Evolutionary conservation across 1,140 invertebrate genomes (phyloP), one percentile per base, ranked within the genome.

Genomic region (Agrypnia vestita): DNA sequence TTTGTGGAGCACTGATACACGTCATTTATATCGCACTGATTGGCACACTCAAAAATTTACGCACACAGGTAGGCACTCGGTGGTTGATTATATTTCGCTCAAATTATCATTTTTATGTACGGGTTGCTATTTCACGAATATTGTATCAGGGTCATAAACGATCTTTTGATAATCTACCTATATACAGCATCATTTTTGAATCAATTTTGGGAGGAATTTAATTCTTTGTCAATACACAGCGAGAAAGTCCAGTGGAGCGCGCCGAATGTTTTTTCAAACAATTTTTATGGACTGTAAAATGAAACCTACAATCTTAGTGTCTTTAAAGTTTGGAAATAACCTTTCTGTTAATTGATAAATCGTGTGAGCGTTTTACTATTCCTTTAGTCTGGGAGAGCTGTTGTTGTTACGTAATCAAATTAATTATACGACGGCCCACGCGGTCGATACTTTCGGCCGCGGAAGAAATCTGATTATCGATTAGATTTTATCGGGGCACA

Each of bases 261-360:
- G 64, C 64, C 61, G 46, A 13, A 53, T 3, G 3, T 59, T 64
- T 64, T 64, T 64, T 71, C n/a, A 15, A 49, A 71, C 12, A 71
- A 71, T 35, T 53, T 55, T 53, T 35, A 73, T 73, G 21, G 69
- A 49, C 51, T 73, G 69, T 53, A 53, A 73, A 72, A 73, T 25
- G 69, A 73, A 73, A 73, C 69, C 69, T 73, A 35, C 69, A 73
- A 73, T 73, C 51, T 73, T 73, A 19, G 15, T 55, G 11, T 12
- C 19, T 73, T 73, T 51, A 55, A 13, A 35, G 53, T 73, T 35
- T 73, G 19, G 49, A 73, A 53, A 55, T 73, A 73, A 73, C 69
- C 69, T 73, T 73, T 73, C 69, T 73, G 35, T 73, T 73, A 73
- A 73, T 73, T 73, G 69, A 55, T 73, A 73, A 73, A 53, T 73